Percentiles rank a stretch among this genome's conserved stretches.
Evolutionary conservation across 2,888 invertebrate species (phyloP).

Genomic region (Pterostichus niger): DNA sequence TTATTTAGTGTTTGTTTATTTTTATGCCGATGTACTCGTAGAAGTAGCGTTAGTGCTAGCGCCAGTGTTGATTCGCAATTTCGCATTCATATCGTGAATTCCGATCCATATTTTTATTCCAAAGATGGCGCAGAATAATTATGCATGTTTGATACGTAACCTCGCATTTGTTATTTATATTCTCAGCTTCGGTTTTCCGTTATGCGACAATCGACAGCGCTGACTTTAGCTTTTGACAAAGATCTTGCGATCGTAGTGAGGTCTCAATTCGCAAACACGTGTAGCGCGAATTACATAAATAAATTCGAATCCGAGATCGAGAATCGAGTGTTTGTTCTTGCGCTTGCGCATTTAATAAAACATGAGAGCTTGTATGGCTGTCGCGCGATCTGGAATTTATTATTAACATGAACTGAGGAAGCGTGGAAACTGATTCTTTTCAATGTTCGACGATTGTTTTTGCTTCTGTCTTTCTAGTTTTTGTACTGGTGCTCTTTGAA

Average conservation of each 20-base stretch:
- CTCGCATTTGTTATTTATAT: slow-evolving; percentile 36
- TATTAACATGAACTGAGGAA: slow-evolving; percentile 59
- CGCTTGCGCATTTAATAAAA: slow-evolving; percentile 56
- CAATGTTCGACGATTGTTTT: slow-evolving; percentile 44
- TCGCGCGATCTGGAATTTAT: slow-evolving; percentile 55
- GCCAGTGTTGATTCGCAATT: background rate
- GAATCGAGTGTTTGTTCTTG: slow-evolving; percentile 31
- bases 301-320: slow-evolving; percentile 41
- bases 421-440: slow-evolving; percentile 50
- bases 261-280: slow-evolving; percentile 52
- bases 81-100: slow-evolving; percentile 25
- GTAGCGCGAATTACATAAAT: slow-evolving; percentile 54
- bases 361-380: slow-evolving; percentile 60
- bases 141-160: slow-evolving; percentile 40
- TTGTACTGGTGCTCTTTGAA: slow-evolving; percentile 12
- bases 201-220: background rate
- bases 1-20: too few species aligned
- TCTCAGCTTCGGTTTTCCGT: slow-evolving; percentile 23
- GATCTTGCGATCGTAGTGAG: slow-evolving; percentile 29
- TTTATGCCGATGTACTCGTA: too few species aligned
- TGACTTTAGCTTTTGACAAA: slow-evolving; percentile 16
- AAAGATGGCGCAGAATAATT: slow-evolving; percentile 16
- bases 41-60: too few species aligned
- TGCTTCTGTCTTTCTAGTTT: slow-evolving; percentile 56
- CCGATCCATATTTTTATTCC: slow-evolving; percentile 21